Evolutionary conservation across 2,888 invertebrate genomes (phyloP).

Genomic region (Drosophila testacea): DNA sequence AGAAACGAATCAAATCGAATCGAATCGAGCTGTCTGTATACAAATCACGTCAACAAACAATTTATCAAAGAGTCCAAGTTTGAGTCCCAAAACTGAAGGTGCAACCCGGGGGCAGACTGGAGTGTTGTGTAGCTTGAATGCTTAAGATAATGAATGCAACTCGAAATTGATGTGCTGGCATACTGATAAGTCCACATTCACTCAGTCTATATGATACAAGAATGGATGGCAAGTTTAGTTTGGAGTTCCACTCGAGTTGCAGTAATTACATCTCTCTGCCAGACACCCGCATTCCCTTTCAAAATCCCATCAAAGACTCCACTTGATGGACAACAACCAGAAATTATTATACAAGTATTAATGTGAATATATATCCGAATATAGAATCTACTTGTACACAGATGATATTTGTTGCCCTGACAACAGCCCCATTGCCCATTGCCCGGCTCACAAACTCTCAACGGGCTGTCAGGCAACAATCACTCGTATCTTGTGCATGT

Average conservation of each 20-base stretch:
- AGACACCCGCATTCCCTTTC: conserved; percentile 31
- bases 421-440: conserved; percentile 9
- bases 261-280: conserved; percentile 39
- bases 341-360: conserved; percentile 31
- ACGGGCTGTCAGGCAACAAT: conserved; percentile 67
- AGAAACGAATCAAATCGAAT: conserved; percentile 29
- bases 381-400: conserved; percentile 3
- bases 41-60: conserved; percentile 74
- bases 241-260: conserved; percentile 31
- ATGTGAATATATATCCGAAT: conserved; percentile 15
- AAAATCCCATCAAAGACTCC: conserved; percentile 29
- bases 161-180: conserved; percentile 55
- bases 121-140: conserved; percentile 32
- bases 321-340: conserved; percentile 60
- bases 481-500: conserved; percentile 71
- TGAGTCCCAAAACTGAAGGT: conserved; percentile 14
- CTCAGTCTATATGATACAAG: background rate
- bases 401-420: conserved; percentile 20
- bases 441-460: conserved; percentile 40
- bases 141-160: conserved; percentile 67
- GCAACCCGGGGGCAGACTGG: conserved; percentile 15
- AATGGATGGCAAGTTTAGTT: conserved; percentile 1
- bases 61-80: conserved; percentile 59
- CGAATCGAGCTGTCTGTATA: conserved; percentile 50
- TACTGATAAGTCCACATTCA: conserved; percentile 50